Percentiles rank a stretch among this genome's conserved stretches.
Conservation (phyloP, 23 tunicate genomes). For the Oikopleura vanhoeffeni region DNA sequence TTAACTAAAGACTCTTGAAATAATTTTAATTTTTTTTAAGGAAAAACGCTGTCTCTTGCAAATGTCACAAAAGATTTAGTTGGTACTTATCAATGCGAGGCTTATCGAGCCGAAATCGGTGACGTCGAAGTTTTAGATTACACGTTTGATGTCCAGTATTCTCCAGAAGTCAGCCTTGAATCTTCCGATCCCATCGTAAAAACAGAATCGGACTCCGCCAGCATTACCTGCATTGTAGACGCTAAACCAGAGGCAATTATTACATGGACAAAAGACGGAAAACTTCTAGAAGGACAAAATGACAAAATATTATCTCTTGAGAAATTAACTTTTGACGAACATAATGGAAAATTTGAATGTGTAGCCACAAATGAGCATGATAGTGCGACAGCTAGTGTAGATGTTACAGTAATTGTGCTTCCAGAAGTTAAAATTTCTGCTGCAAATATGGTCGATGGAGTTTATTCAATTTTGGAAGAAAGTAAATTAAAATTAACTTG, state of each 20-base stretch:
- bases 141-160: background rate
- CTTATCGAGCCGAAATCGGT: background rate
- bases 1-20: no score
- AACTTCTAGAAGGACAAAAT: background rate
- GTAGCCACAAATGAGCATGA: background rate
- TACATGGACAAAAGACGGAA: background rate
- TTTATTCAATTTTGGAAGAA: background rate
- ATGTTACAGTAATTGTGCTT: background rate
- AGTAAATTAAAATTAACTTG: background rate
- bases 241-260: background rate
- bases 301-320: background rate
- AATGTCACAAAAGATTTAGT: background rate
- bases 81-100: background rate
- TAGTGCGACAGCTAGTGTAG: background rate
- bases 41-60: no score
- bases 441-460: background rate
- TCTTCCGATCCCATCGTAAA: background rate
- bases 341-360: constrained; percentile 1
- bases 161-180: background rate
- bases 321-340: background rate
- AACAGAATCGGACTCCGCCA: background rate
- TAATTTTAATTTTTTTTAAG: no score
- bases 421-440: background rate
- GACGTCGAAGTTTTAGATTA: background rate
- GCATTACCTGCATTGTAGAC: background rate